Evolutionary conservation across 2,113 vertebrate genomes (phyloP), one percentile per base, ranked within the genome.

Genomic region (Paramormyrops kingsleyae): DNA sequence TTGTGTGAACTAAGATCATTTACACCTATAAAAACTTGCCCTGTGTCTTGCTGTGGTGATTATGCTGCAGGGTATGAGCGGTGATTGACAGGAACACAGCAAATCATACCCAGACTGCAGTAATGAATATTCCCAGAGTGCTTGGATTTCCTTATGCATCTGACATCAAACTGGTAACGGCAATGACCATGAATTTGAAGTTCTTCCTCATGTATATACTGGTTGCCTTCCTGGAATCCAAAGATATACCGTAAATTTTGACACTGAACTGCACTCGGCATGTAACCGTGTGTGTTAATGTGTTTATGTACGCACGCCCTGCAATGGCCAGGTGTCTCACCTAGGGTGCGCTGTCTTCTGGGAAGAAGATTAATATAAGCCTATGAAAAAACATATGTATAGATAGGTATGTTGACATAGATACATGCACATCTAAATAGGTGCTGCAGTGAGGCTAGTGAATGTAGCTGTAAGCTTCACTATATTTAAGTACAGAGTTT

Each of bases 111-210:
- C 27, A 56, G 9, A 12, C 49, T 7, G 66, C 17, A 21, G 15
- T 47, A 21, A 86, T 62, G 80, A 89, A 89, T 66, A 89, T 86
- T 86, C 84, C 15, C 44, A n/a, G 8, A 27, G 8, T 86, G n/a
- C 84, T 66, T 86, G 47, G 47, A 42, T 24, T 87, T 52, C 66
- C 83, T 27, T 5, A 50, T 24, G 4, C 42, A 24, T 12, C 83
- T 52, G 19, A 90, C 59, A 52, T 47, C 85, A 84, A 31, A 70
- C 27, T 19, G 27, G 12, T 13, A 5, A 50, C 17, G 3, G 66
- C 24, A 80, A 47, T 46, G 62, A 90, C 89, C 86, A 88, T 90
- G 47, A 90, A 46, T 83, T 88, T 39, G 15, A 52, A 46, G 66
- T 17, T 46, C 24, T 74, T 8, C 39, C 50, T 62, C 24, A 19